phyloP scores from a whole-genome alignment of 2,888 invertebrate species.

The Dolichopus griseipennis region DNA sequence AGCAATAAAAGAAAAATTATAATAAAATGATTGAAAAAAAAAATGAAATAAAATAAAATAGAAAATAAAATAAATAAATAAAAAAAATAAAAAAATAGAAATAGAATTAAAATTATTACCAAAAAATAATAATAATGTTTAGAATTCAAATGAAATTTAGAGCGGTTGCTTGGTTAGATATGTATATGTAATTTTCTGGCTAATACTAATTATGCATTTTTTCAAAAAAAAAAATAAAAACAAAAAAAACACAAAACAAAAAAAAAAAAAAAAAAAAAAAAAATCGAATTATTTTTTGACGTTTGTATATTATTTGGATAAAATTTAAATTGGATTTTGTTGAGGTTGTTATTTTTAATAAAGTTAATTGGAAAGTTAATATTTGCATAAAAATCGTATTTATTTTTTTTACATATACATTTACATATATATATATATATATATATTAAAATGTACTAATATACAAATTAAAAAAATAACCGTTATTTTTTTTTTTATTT shows the following conservation, averaged over 20 bases:
- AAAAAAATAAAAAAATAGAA: not conserved
- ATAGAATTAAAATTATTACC: not conserved
- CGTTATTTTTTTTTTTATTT: not conserved
- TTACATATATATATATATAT: not conserved
- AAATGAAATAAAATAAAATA: not conserved
- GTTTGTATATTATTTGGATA: not conserved
- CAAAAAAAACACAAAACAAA: not conserved
- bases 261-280: not conserved
- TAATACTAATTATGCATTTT: conserved; percentile 6
- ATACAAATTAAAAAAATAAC: too few species aligned
- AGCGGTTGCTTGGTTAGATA: not conserved
- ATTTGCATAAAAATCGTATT: conserved; percentile 6
- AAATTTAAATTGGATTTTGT: conserved; percentile 6
- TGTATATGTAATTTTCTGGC: not conserved
- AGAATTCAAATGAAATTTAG: conserved; percentile 6
- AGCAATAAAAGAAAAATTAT: not conserved
- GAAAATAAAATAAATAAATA: not conserved
- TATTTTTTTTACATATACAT: not conserved
- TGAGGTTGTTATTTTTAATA: conserved; percentile 6
- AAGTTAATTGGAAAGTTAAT: conserved; percentile 6
- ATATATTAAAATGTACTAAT: not conserved
- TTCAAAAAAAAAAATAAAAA: not conserved
- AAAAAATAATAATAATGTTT: conserved; percentile 4
- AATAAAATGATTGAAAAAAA: not conserved
- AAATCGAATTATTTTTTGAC: not conserved